phyloP scores from a whole-genome alignment of 2,797 vertebrate genomes.

The Coregonus suidteri region DNA sequence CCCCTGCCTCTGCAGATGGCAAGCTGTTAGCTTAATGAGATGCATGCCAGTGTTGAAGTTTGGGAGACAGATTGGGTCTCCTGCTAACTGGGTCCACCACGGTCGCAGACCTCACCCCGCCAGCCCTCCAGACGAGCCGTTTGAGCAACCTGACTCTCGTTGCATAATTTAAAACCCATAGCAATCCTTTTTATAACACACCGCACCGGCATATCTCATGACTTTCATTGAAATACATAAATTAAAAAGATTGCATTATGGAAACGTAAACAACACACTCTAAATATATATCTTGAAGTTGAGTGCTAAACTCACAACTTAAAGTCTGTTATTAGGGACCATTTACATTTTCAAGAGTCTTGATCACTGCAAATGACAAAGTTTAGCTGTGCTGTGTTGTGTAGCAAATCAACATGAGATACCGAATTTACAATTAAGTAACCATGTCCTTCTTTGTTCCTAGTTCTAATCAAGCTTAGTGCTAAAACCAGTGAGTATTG shows the following conservation, averaged over 20 bases:
- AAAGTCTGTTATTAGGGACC: too few species aligned
- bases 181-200: too few species aligned
- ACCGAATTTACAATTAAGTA: conserved; percentile 28
- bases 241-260: too few species aligned
- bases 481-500: conserved; percentile 50
- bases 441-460: conserved; percentile 60
- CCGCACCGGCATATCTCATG: too few species aligned
- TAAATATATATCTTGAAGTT: too few species aligned
- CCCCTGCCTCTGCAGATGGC: conserved; percentile 74
- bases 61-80: conserved; percentile 74
- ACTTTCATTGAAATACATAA: too few species aligned
- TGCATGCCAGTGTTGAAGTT: conserved; percentile 70
- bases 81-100: conserved; percentile 64
- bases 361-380: too few species aligned
- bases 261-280: too few species aligned
- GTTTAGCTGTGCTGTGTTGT: neutral
- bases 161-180: neutral
- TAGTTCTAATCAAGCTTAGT: conserved; percentile 45
- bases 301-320: too few species aligned
- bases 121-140: conserved; percentile 16
- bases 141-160: neutral
- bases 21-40: conserved; percentile 81
- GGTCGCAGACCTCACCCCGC: conserved; percentile 64
- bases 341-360: too few species aligned
- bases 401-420: neutral